A percentile compares a stretch with the other conserved stretches of the same genome.
Evolutionary conservation across 2,113 vertebrate genomes (phyloP).

Genomic region (Forbesichthys papilliferus): DNA sequence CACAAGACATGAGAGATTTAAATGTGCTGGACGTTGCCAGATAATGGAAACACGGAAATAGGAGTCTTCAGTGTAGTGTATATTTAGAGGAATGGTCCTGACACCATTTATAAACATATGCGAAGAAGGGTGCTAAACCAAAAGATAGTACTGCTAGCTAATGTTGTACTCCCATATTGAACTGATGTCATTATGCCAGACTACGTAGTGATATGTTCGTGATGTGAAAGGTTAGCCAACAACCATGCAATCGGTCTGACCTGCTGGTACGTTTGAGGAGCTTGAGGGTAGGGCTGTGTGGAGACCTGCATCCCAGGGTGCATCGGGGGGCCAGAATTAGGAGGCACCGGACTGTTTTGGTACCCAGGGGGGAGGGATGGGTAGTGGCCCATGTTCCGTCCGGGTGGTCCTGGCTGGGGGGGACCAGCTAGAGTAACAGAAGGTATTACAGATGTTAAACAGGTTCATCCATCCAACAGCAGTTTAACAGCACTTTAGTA

Average conservation of each 20-base stretch:
- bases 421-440: slow-evolving; percentile 53
- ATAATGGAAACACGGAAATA: too few species aligned
- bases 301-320: slow-evolving; percentile 73
- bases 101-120: too few species aligned
- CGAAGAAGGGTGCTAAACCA: too few species aligned
- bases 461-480: background rate
- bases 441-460: background rate
- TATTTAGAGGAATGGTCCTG: too few species aligned
- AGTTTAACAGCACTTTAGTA: background rate
- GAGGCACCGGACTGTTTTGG: slow-evolving; percentile 77
- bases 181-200: too few species aligned
- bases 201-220: background rate
- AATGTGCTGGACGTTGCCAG: too few species aligned
- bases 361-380: slow-evolving; percentile 89
- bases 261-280: slow-evolving; percentile 85
- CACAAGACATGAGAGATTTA: too few species aligned
- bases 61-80: too few species aligned
- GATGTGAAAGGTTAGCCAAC: background rate
- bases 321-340: slow-evolving; percentile 62
- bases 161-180: too few species aligned
- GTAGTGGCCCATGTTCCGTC: slow-evolving; percentile 84
- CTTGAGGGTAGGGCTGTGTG: slow-evolving; percentile 80
- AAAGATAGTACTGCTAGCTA: too few species aligned
- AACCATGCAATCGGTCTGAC: slow-evolving; percentile 59
- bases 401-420: slow-evolving; percentile 75